Conservation (phyloP, 2,797 vertebrate genomes). For the Pitangus sulphuratus region DNA sequence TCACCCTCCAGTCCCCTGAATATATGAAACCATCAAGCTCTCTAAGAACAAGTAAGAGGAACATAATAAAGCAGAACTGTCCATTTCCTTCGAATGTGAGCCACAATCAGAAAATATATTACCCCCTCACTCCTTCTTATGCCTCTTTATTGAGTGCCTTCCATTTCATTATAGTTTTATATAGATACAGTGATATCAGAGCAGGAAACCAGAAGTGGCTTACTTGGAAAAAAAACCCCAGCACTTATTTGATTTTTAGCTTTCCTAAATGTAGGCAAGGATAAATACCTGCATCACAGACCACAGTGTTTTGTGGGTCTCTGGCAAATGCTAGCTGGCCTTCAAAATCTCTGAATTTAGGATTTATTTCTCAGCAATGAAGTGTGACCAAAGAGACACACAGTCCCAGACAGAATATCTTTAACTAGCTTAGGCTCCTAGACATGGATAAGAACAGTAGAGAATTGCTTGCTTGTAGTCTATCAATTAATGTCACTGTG, state of each 20-base stretch:
- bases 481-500: background rate
- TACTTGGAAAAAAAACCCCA: background rate
- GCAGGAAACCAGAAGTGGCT: background rate
- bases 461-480: background rate
- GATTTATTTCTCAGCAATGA: constrained; percentile 8
- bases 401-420: background rate
- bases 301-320: background rate
- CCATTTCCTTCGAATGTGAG: background rate
- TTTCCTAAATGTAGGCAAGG: background rate
- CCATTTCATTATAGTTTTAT: background rate
- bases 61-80: background rate
- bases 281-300: background rate
- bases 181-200: background rate
- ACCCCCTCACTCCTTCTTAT: background rate
- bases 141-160: background rate
- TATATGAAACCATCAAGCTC: background rate
- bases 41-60: background rate
- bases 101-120: background rate
- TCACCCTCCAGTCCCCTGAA: background rate
- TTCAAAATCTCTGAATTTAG: constrained; percentile 20
- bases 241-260: background rate
- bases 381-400: constrained; percentile 12
- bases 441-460: background rate
- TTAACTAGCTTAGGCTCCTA: background rate
- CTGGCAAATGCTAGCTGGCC: background rate